Evolutionary conservation across 1,140 invertebrate species (phyloP).

Genomic region (Lepidostoma basale): DNA sequence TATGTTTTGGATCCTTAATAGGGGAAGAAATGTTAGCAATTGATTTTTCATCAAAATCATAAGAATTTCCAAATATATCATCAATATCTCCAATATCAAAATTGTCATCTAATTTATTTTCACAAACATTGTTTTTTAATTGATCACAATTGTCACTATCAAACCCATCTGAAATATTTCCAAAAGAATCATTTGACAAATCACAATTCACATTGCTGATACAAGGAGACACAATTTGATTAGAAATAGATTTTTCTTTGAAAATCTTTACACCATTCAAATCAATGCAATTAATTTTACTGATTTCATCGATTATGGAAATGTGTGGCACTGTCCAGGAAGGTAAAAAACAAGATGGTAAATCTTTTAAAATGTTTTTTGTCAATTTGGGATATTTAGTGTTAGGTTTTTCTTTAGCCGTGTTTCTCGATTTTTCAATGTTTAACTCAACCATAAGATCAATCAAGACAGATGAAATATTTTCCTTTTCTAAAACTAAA

Average conservation of each 20-base stretch:
- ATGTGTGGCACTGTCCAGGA: slow-evolving; percentile 5
- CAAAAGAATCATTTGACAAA: too few relatives aligned
- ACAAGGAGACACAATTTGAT: too few relatives aligned
- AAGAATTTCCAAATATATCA: slow-evolving; percentile 53
- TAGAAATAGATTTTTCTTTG: too few relatives aligned
- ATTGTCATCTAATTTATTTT: slow-evolving; percentile 6
- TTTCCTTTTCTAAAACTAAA: slow-evolving; percentile 27
- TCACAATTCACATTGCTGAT: too few relatives aligned
- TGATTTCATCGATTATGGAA: slow-evolving; percentile 3
- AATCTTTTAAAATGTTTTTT: not conserved
- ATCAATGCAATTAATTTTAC: slow-evolving; percentile 12
- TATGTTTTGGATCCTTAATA: too few relatives aligned
- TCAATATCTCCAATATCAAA: slow-evolving; percentile 49
- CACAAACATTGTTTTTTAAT: not conserved
- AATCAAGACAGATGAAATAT: slow-evolving; percentile 50
- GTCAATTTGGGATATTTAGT: not conserved
- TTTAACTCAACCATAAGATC: slow-evolving; percentile 55
- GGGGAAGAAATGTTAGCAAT: too few relatives aligned
- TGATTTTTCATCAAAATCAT: too few relatives aligned
- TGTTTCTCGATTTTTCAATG: slow-evolving; percentile 47
- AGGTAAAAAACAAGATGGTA: not conserved
- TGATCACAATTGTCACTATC: not conserved
- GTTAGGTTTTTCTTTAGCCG: too few relatives aligned
- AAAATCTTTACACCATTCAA: too few relatives aligned
- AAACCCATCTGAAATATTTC: too few relatives aligned